phyloP scores from a whole-genome alignment of 2,797 vertebrate species.

The Clarias platycephalus region DNA sequence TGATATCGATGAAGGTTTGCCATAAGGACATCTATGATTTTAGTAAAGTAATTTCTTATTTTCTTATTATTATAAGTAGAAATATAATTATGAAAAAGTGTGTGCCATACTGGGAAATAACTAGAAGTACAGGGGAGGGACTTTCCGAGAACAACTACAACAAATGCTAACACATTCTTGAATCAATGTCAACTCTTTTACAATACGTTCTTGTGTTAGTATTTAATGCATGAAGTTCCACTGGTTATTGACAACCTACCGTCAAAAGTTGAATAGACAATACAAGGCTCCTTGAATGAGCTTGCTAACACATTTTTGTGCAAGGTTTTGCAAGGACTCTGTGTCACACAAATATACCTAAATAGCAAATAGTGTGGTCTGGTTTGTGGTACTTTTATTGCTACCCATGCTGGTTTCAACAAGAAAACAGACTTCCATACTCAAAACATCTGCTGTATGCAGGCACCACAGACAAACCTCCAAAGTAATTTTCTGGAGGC shows the following conservation, averaged over 20 bases:
- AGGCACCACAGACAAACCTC: constrained; percentile 24
- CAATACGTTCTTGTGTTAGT: constrained; percentile 42
- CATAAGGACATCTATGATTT: not conserved
- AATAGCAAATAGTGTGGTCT: constrained; percentile 47
- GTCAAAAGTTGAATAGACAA: constrained; percentile 35
- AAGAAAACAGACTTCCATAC: constrained; percentile 47
- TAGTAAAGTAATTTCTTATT: not conserved
- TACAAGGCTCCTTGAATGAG: not conserved
- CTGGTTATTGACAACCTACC: constrained; percentile 48
- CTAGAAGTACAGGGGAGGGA: constrained; percentile 11
- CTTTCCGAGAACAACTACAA: constrained; percentile 6
- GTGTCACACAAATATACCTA: constrained; percentile 38
- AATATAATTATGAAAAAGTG: not conserved
- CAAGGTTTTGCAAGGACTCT: constrained; percentile 8
- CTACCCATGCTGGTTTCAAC: constrained; percentile 45
- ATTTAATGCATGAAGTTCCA: constrained; percentile 26
- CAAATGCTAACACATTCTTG: constrained; percentile 35
- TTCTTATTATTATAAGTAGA: not conserved
- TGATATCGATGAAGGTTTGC: not conserved
- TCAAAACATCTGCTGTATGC: constrained; percentile 50
- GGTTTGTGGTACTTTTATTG: constrained; percentile 53
- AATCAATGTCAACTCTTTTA: constrained; percentile 39
- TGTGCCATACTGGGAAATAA: constrained; percentile 1
- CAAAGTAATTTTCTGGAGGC: constrained; percentile 25
- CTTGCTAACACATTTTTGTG: constrained; percentile 36